Percentiles rank a stretch among this genome's conserved stretches.
These are phyloP conservation scores for Drosophila novamexicana DNA, from an alignment of 1,140 invertebrate species.

Conservation along the genomic window DNA sequence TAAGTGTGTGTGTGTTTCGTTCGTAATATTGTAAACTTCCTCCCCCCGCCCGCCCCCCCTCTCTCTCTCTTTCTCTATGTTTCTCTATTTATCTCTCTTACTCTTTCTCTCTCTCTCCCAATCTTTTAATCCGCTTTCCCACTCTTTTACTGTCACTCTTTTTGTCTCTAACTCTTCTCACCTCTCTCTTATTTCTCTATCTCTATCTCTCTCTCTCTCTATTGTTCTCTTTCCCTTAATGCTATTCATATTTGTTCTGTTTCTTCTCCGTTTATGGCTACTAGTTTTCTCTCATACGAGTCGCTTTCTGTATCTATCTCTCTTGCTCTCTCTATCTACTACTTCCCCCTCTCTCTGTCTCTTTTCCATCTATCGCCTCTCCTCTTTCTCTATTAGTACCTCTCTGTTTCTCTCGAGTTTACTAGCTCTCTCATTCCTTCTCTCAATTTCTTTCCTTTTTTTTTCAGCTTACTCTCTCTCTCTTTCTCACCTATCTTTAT, in stretches of 20 bases:
- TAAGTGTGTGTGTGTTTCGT: too few species aligned
- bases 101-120: too few species aligned
- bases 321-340: not conserved
- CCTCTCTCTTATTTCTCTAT: not conserved
- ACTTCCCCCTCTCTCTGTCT: not conserved
- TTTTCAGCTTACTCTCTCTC: too few species aligned
- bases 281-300: too few species aligned
- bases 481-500: too few species aligned
- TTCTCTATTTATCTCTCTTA: too few species aligned
- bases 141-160: not conserved
- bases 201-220: not conserved
- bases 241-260: too few species aligned
- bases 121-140: too few species aligned
- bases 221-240: not conserved
- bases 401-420: not conserved
- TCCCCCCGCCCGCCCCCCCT: not conserved
- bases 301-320: not conserved
- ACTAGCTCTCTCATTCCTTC: not conserved
- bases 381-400: not conserved
- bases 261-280: too few species aligned
- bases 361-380: not conserved
- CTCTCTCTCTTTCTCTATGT: too few species aligned
- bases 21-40: not conserved
- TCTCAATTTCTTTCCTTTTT: not conserved
- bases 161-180: not conserved